Percentiles rank a stretch among this genome's conserved stretches.
Evolutionary conservation across 2,797 vertebrate genomes (phyloP).

Genomic region (Bucorvus abyssinicus): DNA sequence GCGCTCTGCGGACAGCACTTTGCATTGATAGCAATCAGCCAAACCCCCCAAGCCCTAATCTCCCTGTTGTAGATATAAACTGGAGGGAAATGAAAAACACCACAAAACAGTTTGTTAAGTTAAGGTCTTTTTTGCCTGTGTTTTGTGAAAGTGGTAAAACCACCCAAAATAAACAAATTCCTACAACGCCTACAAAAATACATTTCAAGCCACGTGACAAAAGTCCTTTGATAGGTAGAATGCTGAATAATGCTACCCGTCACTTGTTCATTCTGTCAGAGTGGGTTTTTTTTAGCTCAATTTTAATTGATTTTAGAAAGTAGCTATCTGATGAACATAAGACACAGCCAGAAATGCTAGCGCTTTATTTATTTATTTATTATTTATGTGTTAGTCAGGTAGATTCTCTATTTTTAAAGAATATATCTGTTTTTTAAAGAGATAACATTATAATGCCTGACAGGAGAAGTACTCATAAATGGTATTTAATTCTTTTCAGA

Average conservation of each 20-base stretch:
- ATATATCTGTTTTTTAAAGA: background rate
- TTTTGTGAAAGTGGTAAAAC: background rate
- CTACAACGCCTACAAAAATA: background rate
- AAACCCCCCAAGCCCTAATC: background rate
- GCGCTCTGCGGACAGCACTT: background rate
- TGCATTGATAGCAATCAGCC: background rate
- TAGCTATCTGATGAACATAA: background rate
- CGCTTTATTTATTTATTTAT: background rate
- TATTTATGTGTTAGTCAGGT: background rate
- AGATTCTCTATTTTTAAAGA: background rate
- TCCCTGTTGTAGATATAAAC: background rate
- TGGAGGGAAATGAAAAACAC: background rate
- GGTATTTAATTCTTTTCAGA: background rate
- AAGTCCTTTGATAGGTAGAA: background rate
- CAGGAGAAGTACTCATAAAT: background rate
- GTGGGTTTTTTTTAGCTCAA: background rate
- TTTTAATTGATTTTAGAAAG: background rate
- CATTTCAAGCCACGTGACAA: background rate
- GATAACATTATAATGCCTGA: background rate
- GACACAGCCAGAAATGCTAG: background rate
- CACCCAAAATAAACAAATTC: background rate
- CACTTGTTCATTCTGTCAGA: background rate
- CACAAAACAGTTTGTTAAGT: background rate
- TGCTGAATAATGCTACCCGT: background rate
- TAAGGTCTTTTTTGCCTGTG: background rate